phyloP scores from a whole-genome alignment of 2,797 vertebrate species.

The Naso thynnoides region DNA sequence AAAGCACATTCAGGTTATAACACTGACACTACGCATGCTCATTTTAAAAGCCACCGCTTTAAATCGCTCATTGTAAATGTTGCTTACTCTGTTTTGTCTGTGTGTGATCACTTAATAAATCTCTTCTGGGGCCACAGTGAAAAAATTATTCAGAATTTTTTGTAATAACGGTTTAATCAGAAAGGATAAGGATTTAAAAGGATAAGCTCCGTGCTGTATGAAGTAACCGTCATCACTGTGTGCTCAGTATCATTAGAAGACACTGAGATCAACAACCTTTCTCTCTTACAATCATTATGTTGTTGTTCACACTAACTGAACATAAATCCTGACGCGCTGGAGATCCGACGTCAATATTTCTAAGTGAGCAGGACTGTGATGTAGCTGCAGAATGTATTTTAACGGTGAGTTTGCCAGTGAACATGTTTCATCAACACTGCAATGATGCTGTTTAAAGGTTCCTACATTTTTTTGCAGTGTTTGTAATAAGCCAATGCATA shows the following conservation, averaged over 20 bases:
- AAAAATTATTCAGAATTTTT: background rate
- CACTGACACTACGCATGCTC: background rate
- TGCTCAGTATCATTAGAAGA: constrained; percentile 12
- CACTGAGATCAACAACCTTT: too few relatives aligned
- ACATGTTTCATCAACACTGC: too few relatives aligned
- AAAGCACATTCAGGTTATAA: background rate
- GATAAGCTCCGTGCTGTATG: constrained; percentile 5
- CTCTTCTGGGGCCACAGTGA: background rate
- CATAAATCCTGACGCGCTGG: too few relatives aligned
- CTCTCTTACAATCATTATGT: too few relatives aligned
- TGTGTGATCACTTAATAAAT: background rate
- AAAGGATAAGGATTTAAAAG: too few relatives aligned
- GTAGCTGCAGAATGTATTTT: too few relatives aligned
- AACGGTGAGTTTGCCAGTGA: too few relatives aligned
- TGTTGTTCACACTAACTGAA: too few relatives aligned
- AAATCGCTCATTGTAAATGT: background rate
- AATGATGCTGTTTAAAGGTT: too few relatives aligned
- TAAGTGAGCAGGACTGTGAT: background rate
- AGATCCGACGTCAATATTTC: too few relatives aligned
- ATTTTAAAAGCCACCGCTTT: background rate
- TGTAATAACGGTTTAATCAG: background rate
- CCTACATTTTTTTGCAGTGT: too few relatives aligned
- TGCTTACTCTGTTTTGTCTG: background rate
- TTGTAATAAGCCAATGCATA: too few relatives aligned
- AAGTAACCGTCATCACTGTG: background rate